Base-by-base conservation (phyloP, 2,888 invertebrate genomes). In the Drosophila melanosoma region DNA sequence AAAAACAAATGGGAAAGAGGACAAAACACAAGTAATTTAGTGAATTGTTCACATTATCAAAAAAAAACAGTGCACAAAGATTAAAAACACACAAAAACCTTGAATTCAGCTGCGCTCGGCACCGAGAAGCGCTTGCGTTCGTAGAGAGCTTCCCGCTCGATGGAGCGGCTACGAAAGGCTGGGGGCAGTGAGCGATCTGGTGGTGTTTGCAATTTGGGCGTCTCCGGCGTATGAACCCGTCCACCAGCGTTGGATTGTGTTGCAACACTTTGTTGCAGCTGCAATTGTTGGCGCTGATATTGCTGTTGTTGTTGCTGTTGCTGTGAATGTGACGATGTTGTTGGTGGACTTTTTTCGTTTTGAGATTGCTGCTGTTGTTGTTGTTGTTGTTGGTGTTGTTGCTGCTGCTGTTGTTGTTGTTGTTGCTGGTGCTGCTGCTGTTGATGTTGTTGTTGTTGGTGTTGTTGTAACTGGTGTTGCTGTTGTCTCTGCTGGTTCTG, bases 101-200 rank as follows among this genome's bases (percentile, higher is more conserved):
- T 91, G 72, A 91, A 79, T 74, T 91, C 91, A 68, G 82, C 87
- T 68, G 91, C 79, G 80, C 93, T 92, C 75, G 90, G 86, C 49
- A 91, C 89, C 29, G 92, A 92, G 83, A 86, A 91, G 57, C 92
- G 90, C 71, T 92, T 92, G 38, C 92, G 91, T 59, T 92, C 92
- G 91, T 91, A 90, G 20, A 82, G 76, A 48, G 87, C 87, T 74
- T 92, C 92, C 53, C 92, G 90, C 73, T 92, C 93, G 57, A 92
- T 92, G 45, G 92, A 92, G 54, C 91, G 92, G 75, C 92, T 92
- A 35, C 92, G 92, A 73, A 92, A 93, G 36, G 92, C 93, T 58
- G 92, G 92, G 49, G 92, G 92, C 65, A 91, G 75, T 65, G 92
- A 89, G 35, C 92, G 90, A 79, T 92, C 93, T 42, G 91, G 90